These are phyloP conservation scores for Hapalemur alaotrensis DNA, from an alignment of 2,797 vertebrate species.

Conservation along the genomic window DNA sequence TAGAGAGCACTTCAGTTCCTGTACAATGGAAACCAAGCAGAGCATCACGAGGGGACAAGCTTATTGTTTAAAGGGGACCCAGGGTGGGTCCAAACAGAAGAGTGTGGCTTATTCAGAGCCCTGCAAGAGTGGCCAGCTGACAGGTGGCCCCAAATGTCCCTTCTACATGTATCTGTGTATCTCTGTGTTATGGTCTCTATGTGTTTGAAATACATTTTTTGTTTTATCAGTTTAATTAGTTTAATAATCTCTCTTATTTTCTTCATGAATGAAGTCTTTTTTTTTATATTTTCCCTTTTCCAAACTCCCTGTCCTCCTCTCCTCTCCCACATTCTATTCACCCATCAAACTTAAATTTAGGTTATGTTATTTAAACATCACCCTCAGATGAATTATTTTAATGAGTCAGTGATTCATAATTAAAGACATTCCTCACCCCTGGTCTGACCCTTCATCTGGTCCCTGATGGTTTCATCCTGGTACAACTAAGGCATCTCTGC, in stretches of 20 bases:
- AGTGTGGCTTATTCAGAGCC: not conserved
- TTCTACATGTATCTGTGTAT: not conserved
- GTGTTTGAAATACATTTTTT: not conserved
- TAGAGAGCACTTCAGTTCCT: constrained; percentile 52
- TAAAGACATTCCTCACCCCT: not conserved
- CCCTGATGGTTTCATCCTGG: not conserved
- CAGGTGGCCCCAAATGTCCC: not conserved
- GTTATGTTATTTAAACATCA: not conserved
- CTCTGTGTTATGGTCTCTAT: not conserved
- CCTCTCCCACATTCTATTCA: not conserved
- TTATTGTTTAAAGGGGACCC: not conserved
- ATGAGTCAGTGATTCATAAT: not conserved
- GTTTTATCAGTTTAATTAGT: not conserved
- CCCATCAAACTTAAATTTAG: not conserved
- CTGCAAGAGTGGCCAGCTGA: not conserved
- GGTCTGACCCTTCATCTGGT: not conserved
- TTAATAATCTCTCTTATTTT: not conserved
- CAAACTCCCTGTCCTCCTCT: not conserved
- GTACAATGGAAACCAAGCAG: not conserved
- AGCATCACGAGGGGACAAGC: not conserved
- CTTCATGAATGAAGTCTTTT: not conserved
- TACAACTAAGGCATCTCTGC: accelerated
- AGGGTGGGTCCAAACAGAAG: not conserved
- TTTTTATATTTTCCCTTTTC: not conserved
- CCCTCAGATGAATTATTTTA: not conserved